Evolutionary conservation across 1,140 invertebrate genomes (phyloP), one percentile per base, ranked within the genome.

Genomic region (Tenebrio molitor): DNA sequence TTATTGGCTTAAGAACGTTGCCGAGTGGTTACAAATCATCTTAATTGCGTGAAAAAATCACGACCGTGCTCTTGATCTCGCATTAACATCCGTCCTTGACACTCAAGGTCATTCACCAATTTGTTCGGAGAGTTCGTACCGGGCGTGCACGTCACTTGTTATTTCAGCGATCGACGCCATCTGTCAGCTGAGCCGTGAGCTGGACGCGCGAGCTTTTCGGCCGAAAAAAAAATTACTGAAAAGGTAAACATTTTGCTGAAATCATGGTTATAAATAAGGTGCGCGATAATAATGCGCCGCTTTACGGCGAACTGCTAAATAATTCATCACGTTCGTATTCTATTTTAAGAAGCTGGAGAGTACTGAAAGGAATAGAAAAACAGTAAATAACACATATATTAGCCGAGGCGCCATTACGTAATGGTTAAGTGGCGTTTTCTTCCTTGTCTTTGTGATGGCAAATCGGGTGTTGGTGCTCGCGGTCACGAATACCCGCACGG

Each of bases 201-300:
- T 39, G 5, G 36, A 39, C 36, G 36, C 12, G n/a, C 5, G n/a
- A 39, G 36, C 36, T 39, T 39, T 39, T 39, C n/a, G 36, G 36
- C 25, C 25, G 12, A 8, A 3, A 2, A 39, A 39, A 12, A 39
- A 39, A n/a, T 39, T 7, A 2, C n/a, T 39, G 36, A 39, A 39
- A 39, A 39, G 36, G 36, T 39, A 39, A 39, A 39, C 12, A 39
- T 39, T 39, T 53, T 53, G 46, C 23, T 29, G 50, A 58, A 58
- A 58, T 58, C 50, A 58, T 29, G 50, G n/a, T 58, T 58, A 58
- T 58, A 58, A 58, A 58, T 58, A 58, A 58, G 42, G 42, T 17
- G 16, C 16, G 12, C 12, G 12, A 41, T 41, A 41, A 41, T 41
- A 41, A 41, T 41, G 12, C 29, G n/a, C n/a, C n/a, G 36, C 36